Base-by-base conservation (phyloP, 2,797 vertebrate genomes). In the Esox lucius region DNA sequence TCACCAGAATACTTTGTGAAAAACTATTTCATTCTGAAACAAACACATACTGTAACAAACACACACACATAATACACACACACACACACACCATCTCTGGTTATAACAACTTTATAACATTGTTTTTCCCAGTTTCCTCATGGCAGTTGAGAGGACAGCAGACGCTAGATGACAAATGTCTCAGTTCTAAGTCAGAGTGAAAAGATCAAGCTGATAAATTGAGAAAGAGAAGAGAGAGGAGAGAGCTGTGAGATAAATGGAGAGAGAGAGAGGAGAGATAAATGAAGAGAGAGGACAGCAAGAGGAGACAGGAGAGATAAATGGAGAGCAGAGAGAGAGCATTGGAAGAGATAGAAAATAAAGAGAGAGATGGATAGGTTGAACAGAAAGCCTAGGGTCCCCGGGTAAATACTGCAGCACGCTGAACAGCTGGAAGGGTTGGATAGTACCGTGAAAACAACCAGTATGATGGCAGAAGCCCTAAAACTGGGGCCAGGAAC, bases 1-100 rank as follows among this genome's bases (percentile, higher is more conserved):
- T 68, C 72, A 74, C 28, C 28, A 11, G 48, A 22, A 12, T 31
- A 31, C 39, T 28, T 24, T 73, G 72, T 70, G 28, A 53, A 53
- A 28, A 26, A 24, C 24, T 42, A 24, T 8, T 15, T 26, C 24
- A 70, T n/a, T 42, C 39, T 64, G 19, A 19, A 12, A 66, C 48
- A 53, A 26, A 35, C 73, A 68, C 49, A 53, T 65, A 74, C 22
- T 28, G 33, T 24, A 31, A 68, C 42, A 75, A 59, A 48, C 71
- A 48, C 70, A 72, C 64, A 51, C 24, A 35, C 16, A 51, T n/a
- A n/a, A n/a, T n/a, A 31, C 28, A 31, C 28, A 31, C 28, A 31
- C 28, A 31, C 65, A 31, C 31, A 68, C 17, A 56, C 15, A 39
- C 5, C 28, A 33, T 66, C 13, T 17, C 31, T 28, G 6, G 17